Percentiles rank a stretch among this genome's conserved stretches.
Evolutionary conservation across 2,888 invertebrate species (phyloP).

Genomic region (Listrodromus nycthemerus): DNA sequence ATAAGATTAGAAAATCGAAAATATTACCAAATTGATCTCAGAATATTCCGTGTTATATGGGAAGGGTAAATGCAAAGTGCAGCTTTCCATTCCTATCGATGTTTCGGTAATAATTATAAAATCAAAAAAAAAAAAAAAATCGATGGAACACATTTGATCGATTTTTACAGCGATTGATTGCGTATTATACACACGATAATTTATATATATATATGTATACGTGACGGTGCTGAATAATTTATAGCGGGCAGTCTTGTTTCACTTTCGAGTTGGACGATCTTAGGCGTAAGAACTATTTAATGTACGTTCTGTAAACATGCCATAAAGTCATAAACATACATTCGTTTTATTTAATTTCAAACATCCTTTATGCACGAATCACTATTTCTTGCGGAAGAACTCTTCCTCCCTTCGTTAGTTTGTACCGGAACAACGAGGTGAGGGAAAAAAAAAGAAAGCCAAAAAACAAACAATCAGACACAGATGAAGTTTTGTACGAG

Average conservation of each 20-base stretch:
- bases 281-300: slow-evolving; percentile 49
- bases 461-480: slow-evolving; percentile 59
- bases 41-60: too few relatives aligned
- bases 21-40: too few relatives aligned
- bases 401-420: not conserved
- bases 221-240: slow-evolving; percentile 59
- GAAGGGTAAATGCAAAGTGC: slow-evolving; percentile 8
- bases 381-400: not conserved
- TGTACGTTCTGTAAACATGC: slow-evolving; percentile 61
- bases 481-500: slow-evolving; percentile 66
- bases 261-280: slow-evolving; percentile 70
- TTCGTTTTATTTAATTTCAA: slow-evolving; percentile 29
- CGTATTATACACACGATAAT: slow-evolving; percentile 23
- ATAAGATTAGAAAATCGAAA: too few relatives aligned
- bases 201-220: slow-evolving; percentile 14
- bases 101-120: not conserved
- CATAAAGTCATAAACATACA: slow-evolving; percentile 58
- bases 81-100: slow-evolving; percentile 37
- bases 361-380: not conserved
- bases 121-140: not conserved
- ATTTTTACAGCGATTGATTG: slow-evolving; percentile 23
- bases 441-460: not conserved
- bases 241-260: slow-evolving; percentile 68
- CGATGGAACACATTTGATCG: slow-evolving; percentile 19
- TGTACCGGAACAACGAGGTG: slow-evolving; percentile 4